Evolutionary conservation across 1,140 invertebrate species (phyloP), one percentile per base, ranked within the genome.

Genomic region (Eumeta japonica): DNA sequence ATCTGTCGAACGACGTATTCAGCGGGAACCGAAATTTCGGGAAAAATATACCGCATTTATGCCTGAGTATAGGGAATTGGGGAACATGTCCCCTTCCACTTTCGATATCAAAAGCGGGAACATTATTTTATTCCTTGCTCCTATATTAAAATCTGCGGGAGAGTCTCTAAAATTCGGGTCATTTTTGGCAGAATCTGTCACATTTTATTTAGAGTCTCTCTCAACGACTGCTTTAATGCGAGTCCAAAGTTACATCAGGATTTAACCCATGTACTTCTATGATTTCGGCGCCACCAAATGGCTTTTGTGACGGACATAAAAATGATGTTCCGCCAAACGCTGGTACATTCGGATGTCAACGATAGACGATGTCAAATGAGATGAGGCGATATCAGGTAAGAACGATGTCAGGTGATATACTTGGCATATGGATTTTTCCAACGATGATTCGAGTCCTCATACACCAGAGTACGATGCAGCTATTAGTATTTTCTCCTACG

Each of bases 261-360:
- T 20, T 36, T 76, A 16, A 53, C 62, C 34, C 29, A 44, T 9
- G 50, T 73, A 11, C n/a, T 77, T 4, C 9, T 63, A 0, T 40
- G 58, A n/a, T 79, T 78, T 47, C 40, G 74, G 11, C 40, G 31
- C 3, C 52, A 59, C 34, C 20, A 34, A 11, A 35, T 63, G 19
- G 45, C 42, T 9, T 42, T 75, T 12, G 45, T 40, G 4, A 52
- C 48, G 13, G 68, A 77, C 31, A 53, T 75, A 27, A 41, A 39
- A 24, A 66, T 63, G 48, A 75, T 75, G 67, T 78, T 66, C 37
- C 41, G 63, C 7, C 62, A 65, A 40, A 55, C 73, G 10, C 29
- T 35, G 35, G 46, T 77, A 7, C 35, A 62, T 35, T 16, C 43
- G 15, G 40, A 54, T 3, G 52, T n/a, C n/a, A n/a, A n/a, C n/a